Base-by-base conservation (phyloP, 2,113 vertebrate species). In the Syrmaticus mikado region DNA sequence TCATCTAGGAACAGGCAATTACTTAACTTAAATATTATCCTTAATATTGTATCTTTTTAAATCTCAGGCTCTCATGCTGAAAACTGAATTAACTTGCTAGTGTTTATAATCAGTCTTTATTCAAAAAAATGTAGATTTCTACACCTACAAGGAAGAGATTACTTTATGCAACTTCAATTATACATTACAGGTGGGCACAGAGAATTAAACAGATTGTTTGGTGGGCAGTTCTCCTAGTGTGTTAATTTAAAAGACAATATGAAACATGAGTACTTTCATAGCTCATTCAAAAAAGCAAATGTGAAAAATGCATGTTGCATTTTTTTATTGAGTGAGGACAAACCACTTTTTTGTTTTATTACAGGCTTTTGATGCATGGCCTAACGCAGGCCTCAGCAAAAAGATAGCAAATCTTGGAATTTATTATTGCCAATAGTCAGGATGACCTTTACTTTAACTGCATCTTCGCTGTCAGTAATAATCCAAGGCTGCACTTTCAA, bases 381-480 rank as follows among this genome's bases (percentile, higher is more conserved):
- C 95, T 87, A 82, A 89, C 79, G 3, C 85, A 90, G 89, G 92
- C 78, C 89, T 96, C 96, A 96, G 96, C 93, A 95, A 97, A 98
- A 97, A 97, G 98, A 98, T 94, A 97, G 94, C 96, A 97, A 97
- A 97, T 97, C 96, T 97, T 96, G 92, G 97, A 98, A 98, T 98
- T 97, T 98, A 98, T 98, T 98, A 97, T 98, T 97, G 97, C 97
- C 97, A 97, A 97, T 98, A 97, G 97, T 89, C 95, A 97, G 96
- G 91, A 79, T 97, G 97, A 98, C 98, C 97, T 98, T 98, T 98
- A 97, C 95, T 97, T 98, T 98, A 97, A 98, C 97, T 95, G 97
- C 97, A 97, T 97, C 97, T 95, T 53, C 64, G 82, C 96, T 98
- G 98, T 97, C 98, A 98, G 97, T 98, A 97, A 98, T 98, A 97